Evolutionary conservation across 2,113 vertebrate species (phyloP).

Genomic region (Corydoras maculifer): DNA sequence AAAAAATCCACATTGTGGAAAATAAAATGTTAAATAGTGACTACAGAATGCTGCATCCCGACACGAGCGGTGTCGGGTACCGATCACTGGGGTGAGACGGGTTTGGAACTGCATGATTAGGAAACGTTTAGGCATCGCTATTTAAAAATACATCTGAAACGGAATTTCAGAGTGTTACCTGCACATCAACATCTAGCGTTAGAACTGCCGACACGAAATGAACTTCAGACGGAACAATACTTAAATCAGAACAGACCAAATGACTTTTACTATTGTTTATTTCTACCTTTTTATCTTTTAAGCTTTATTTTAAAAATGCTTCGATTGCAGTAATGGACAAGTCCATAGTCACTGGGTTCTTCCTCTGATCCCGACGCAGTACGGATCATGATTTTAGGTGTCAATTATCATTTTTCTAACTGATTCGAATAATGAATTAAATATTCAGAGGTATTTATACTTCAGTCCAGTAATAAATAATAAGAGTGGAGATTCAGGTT

Average conservation of each 20-base stretch:
- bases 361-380: no score
- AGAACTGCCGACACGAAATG: background rate
- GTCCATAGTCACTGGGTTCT: no score
- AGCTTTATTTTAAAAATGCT: no score
- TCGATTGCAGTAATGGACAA: no score
- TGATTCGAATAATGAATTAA: no score
- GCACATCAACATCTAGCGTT: constrained; percentile 4
- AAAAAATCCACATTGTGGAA: constrained; percentile 62
- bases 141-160: constrained; percentile 17
- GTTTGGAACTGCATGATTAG: constrained; percentile 6
- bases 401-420: no score
- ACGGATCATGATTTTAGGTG: no score
- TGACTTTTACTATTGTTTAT: background rate
- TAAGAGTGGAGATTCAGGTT: no score
- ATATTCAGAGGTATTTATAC: no score
- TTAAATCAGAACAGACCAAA: constrained; percentile 12
- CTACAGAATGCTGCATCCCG: constrained; percentile 31
- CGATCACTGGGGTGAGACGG: background rate
- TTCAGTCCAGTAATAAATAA: no score
- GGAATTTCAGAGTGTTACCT: constrained; percentile 10
- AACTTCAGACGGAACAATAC: constrained; percentile 7
- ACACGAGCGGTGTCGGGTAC: constrained; percentile 23
- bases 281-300: background rate
- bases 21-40: constrained; percentile 49
- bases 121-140: constrained; percentile 22